Conservation (phyloP, 2,888 invertebrate genomes). For the Agriopis marginaria region DNA sequence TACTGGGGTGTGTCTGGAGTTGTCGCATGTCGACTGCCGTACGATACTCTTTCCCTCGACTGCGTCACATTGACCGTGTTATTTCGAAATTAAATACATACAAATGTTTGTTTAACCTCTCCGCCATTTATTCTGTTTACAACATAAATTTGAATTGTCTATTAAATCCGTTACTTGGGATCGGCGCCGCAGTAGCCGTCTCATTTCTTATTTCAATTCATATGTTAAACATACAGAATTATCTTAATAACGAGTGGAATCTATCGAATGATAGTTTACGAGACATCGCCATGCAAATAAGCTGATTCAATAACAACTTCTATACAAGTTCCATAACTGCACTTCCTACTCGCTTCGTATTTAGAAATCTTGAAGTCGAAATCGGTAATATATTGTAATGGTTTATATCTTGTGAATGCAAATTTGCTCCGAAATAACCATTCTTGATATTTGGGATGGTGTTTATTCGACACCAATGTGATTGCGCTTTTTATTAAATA, state of each 20-base stretch:
- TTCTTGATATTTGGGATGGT: conserved; percentile 16
- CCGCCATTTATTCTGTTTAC: conserved; percentile 27
- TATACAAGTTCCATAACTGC: conserved; percentile 23
- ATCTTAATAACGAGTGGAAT: conserved; percentile 19
- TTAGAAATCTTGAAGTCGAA: conserved; percentile 35
- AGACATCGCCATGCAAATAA: conserved; percentile 27
- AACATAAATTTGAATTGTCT: conserved; percentile 29
- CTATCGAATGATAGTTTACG: conserved; percentile 25
- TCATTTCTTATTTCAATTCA: conserved; percentile 19
- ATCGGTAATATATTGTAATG: conserved; percentile 30
- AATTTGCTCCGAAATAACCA: conserved; percentile 29
- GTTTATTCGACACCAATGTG: conserved; percentile 15
- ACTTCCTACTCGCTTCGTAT: conserved; percentile 26
- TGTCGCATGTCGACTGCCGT: not conserved
- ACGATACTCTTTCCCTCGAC: not conserved
- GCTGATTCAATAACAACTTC: conserved; percentile 32
- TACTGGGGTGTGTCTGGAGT: not conserved
- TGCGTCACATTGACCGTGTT: conserved; percentile 21
- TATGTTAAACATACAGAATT: conserved; percentile 31
- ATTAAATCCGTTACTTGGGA: conserved; percentile 26
- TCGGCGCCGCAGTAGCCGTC: conserved; percentile 18
- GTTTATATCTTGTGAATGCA: conserved; percentile 25
- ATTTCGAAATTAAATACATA: conserved; percentile 33
- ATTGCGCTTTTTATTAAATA: conserved; percentile 3
- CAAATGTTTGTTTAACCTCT: conserved; percentile 33